These are phyloP conservation scores for Tetraneura akinire DNA, from an alignment of 1,140 invertebrate species.

Conservation along the genomic window DNA sequence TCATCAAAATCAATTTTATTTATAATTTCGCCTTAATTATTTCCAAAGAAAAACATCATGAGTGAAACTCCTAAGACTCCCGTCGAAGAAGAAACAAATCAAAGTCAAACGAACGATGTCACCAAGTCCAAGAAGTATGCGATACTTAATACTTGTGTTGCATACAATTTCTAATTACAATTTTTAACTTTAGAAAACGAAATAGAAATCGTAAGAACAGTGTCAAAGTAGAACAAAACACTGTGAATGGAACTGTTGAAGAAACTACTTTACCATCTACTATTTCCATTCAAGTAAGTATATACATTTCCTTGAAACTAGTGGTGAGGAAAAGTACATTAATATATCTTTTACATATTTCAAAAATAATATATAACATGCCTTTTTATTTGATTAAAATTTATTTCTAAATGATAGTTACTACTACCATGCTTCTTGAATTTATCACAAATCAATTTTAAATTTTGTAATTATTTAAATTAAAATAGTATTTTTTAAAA, in stretches of 20 bases:
- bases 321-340: no score
- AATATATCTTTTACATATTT: no score
- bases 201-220: constrained; percentile 32
- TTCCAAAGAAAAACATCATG: not conserved
- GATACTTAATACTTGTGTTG: not conserved
- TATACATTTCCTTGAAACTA: not conserved
- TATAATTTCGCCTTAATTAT: no score
- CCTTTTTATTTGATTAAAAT: no score
- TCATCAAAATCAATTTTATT: not conserved
- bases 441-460: no score
- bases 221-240: constrained; percentile 26
- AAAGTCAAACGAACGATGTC: not conserved
- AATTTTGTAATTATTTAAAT: no score
- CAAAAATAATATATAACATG: no score
- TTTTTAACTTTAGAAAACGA: constrained; percentile 6
- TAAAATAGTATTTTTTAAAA: no score
- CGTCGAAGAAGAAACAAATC: not conserved
- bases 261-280: constrained; percentile 16
- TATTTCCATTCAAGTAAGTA: constrained; percentile 40
- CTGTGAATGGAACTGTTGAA: constrained; percentile 11
- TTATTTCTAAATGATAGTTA: no score
- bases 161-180: not conserved
- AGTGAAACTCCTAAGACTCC: constrained; percentile 18
- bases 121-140: constrained; percentile 15
- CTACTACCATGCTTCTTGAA: no score